Evolutionary conservation across 1,140 invertebrate genomes (phyloP).

Genomic region (Agrypnia vestita): DNA sequence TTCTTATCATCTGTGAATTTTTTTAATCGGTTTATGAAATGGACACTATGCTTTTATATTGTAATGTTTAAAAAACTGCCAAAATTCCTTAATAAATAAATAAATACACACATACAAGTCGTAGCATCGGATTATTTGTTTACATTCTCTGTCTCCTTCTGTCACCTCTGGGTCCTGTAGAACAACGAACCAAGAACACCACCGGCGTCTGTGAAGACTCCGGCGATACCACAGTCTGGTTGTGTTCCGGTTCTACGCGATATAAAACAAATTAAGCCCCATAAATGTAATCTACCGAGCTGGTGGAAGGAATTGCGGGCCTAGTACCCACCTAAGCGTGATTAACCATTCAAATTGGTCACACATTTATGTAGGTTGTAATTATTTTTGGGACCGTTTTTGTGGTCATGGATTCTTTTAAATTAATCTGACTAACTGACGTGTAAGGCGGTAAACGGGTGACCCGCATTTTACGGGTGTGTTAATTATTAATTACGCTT

Average conservation of each 20-base stretch:
- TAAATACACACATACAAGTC: too few species aligned
- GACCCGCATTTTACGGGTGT: slow-evolving; percentile 19
- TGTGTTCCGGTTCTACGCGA: slow-evolving; percentile 37
- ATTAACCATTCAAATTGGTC: slow-evolving; percentile 12
- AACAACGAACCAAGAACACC: too few species aligned
- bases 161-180: too few species aligned
- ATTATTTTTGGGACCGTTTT: not conserved
- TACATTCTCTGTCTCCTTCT: too few species aligned
- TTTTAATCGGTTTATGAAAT: too few species aligned
- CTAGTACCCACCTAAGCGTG: not conserved
- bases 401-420: not conserved
- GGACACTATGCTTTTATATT: too few species aligned
- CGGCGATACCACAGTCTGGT: too few species aligned
- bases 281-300: slow-evolving; percentile 42
- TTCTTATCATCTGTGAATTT: too few species aligned
- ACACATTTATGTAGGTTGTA: slow-evolving; percentile 33
- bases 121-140: too few species aligned
- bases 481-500: not conserved
- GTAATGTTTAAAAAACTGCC: too few species aligned
- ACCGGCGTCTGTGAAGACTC: too few species aligned
- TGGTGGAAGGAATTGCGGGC: not conserved
- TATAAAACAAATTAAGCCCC: slow-evolving; percentile 56
- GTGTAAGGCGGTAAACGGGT: not conserved
- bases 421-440: slow-evolving; percentile 17
- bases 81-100: too few species aligned